A percentile compares a stretch with the other conserved stretches of the same genome.
Evolutionary conservation across 1,140 invertebrate species (phyloP).

Genomic region (Camponotus pennsylvanicus): DNA sequence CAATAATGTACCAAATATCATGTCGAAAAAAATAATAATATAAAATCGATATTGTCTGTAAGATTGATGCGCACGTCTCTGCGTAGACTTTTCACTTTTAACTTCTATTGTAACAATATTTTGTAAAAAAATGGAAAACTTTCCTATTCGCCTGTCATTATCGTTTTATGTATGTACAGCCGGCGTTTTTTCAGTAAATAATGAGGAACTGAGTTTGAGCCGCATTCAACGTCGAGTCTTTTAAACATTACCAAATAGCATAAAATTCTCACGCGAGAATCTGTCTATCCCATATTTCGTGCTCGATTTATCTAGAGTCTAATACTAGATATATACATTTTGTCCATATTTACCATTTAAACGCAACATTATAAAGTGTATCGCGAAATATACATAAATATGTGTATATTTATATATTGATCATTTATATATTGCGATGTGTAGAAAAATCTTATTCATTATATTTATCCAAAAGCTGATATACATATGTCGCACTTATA

Average conservation of each 20-base stretch:
- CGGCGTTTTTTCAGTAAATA: constrained; percentile 34
- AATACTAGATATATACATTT: constrained; percentile 41
- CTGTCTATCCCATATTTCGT: background rate
- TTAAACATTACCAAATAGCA: constrained; percentile 26
- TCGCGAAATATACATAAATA: background rate
- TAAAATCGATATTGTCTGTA: constrained; percentile 61
- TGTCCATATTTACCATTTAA: constrained; percentile 42
- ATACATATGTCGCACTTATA: background rate
- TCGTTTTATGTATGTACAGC: constrained; percentile 37
- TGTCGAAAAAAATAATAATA: constrained; percentile 60
- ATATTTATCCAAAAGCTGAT: background rate
- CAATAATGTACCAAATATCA: constrained; percentile 68
- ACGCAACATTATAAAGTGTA: constrained; percentile 40
- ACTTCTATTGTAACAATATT: constrained; percentile 29
- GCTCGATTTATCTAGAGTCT: constrained; percentile 41
- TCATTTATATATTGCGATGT: background rate
- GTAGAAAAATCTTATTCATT: constrained; percentile 41
- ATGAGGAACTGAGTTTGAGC: constrained; percentile 55
- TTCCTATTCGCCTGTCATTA: background rate
- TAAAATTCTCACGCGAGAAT: constrained; percentile 23
- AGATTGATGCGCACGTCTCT: constrained; percentile 11
- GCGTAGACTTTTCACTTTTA: background rate
- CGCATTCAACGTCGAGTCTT: background rate
- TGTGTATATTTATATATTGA: constrained; percentile 20
- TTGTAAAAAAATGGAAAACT: constrained; percentile 41